Percentiles rank a stretch among this genome's conserved stretches.
These are phyloP conservation scores for Chlorospingus flavigularis DNA, from an alignment of 2,797 vertebrate genomes.

Conservation along the genomic window DNA sequence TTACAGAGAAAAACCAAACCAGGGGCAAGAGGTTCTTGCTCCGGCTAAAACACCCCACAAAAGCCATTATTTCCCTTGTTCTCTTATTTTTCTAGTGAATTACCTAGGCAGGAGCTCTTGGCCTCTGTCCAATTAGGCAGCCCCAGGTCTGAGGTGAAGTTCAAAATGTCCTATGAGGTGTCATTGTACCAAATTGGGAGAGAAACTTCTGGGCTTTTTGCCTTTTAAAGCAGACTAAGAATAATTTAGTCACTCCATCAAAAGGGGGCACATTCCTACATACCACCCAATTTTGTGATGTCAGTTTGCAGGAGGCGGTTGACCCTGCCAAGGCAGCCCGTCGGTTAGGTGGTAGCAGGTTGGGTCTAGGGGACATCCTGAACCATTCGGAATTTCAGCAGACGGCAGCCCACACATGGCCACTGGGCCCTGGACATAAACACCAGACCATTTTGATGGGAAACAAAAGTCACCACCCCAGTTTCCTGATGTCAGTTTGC, in stretches of 20 bases:
- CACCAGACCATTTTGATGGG: too few relatives aligned
- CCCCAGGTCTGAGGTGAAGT: not conserved
- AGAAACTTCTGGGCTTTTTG: not conserved
- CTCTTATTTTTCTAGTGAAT: not conserved
- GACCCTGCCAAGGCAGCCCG: too few relatives aligned
- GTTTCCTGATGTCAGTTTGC: too few relatives aligned
- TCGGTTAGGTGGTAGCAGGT: too few relatives aligned
- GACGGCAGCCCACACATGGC: too few relatives aligned
- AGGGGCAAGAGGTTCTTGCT: not conserved
- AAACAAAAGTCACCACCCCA: too few relatives aligned
- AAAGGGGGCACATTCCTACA: not conserved
- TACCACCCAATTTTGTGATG: too few relatives aligned
- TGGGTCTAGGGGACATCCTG: too few relatives aligned
- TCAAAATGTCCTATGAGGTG: not conserved
- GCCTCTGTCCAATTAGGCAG: not conserved
- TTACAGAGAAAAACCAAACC: not conserved
- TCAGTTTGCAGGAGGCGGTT: too few relatives aligned
- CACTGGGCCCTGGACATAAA: too few relatives aligned
- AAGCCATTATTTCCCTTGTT: not conserved
- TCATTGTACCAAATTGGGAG: not conserved
- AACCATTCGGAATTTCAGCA: too few relatives aligned
- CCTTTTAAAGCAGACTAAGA: not conserved
- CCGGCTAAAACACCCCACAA: not conserved
- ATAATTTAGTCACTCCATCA: not conserved
- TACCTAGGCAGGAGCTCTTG: not conserved